Evolutionary conservation across 1,140 invertebrate species (phyloP).

Genomic region (Drosophila repletoides): DNA sequence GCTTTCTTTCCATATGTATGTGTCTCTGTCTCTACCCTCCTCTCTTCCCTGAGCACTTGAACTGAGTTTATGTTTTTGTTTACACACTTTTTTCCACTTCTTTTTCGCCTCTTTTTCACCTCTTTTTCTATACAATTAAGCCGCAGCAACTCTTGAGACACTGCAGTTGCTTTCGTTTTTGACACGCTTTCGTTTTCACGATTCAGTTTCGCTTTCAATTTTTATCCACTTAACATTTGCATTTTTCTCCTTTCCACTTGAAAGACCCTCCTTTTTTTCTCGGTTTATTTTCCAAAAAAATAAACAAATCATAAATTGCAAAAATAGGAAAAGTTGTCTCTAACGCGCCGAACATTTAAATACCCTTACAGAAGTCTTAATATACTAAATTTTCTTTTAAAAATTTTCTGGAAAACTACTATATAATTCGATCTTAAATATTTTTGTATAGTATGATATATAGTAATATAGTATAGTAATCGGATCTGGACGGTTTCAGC

Average conservation of each 20-base stretch:
- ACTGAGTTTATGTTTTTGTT: conserved; percentile 8
- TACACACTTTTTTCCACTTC: conserved; percentile 15
- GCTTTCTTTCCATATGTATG: conserved; percentile 2
- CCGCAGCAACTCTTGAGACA: conserved; percentile 26
- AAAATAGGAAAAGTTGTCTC: no score
- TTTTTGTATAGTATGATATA: no score
- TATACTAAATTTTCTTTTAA: no score
- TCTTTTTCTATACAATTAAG: conserved; percentile 51
- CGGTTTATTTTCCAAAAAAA: conserved; percentile 5
- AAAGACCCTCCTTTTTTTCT: background rate
- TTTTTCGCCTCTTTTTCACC: conserved; percentile 39
- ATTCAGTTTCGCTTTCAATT: no score
- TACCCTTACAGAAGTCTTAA: no score
- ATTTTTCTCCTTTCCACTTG: conserved; percentile 14
- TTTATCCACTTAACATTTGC: conserved; percentile 40
- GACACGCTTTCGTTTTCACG: conserved; percentile 43
- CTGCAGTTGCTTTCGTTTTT: conserved; percentile 41
- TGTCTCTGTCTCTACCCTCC: conserved; percentile 1
- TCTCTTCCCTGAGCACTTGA: no score
- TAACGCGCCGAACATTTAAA: no score
- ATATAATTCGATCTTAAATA: no score
- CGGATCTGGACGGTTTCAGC: no score
- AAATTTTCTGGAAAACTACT: no score
- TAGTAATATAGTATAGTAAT: no score
- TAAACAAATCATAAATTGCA: conserved; percentile 38